Evolutionary conservation across 1,140 invertebrate genomes (phyloP).

Genomic region (Cherax destructor): DNA sequence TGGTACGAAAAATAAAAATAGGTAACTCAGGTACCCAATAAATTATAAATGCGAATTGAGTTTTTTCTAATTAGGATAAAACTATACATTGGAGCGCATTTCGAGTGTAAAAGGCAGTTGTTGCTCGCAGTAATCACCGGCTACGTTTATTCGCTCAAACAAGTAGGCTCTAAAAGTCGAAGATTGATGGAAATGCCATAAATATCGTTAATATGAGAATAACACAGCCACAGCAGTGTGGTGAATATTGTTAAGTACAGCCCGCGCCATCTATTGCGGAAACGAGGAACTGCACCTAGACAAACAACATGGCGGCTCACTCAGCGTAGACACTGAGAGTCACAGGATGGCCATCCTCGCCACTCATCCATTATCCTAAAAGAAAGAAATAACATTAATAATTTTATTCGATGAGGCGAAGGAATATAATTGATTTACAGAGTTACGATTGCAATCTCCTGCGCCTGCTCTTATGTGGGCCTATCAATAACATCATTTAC

Average conservation of each 20-base stretch:
- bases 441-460: no score
- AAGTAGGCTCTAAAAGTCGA: conserved; percentile 23
- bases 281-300: neutral
- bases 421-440: no score
- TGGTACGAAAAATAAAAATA: neutral
- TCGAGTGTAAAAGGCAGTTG: neutral
- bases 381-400: neutral
- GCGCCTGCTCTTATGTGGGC: neutral
- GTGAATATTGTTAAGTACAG: neutral
- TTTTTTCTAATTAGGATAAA: neutral
- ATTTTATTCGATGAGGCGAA: neutral
- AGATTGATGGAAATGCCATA: conserved; percentile 32
- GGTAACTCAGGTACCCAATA: neutral
- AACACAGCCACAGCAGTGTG: neutral
- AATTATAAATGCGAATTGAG: neutral
- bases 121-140: neutral
- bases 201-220: conserved; percentile 46
- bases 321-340: neutral
- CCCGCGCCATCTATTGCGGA: conserved; percentile 36
- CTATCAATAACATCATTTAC: neutral
- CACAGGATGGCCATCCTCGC: neutral
- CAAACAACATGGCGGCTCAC: conserved; percentile 39
- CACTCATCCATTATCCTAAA: neutral
- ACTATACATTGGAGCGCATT: neutral
- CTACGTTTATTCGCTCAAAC: neutral